phyloP scores from a whole-genome alignment of 2,888 invertebrate species.

The Lamproptera curius region DNA sequence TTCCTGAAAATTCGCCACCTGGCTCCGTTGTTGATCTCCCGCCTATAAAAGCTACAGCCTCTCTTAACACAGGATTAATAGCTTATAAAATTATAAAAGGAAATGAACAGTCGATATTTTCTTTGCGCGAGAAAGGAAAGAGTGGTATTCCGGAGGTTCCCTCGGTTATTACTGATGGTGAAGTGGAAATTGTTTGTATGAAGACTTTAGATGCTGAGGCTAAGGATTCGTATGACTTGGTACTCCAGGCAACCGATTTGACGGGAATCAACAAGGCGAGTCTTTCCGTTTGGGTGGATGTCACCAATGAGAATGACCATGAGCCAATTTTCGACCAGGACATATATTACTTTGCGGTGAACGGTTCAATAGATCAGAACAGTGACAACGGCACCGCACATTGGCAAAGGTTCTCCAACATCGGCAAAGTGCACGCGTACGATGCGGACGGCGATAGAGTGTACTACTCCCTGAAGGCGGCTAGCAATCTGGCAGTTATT shows the following conservation, averaged over 20 bases:
- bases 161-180: conserved; percentile 77
- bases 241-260: conserved; percentile 88
- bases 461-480: conserved; percentile 90
- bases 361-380: conserved; percentile 79
- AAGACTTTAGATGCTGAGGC: conserved; percentile 88
- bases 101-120: conserved; percentile 85
- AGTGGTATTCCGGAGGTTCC: conserved; percentile 65
- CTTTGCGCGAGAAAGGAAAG: conserved; percentile 80
- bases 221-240: conserved; percentile 83
- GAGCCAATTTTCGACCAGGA: conserved; percentile 89
- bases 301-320: conserved; percentile 95
- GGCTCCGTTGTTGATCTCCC: conserved; percentile 86
- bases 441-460: conserved; percentile 95
- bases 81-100: conserved; percentile 89
- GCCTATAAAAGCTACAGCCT: conserved; percentile 83
- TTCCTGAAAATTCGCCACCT: conserved; percentile 86
- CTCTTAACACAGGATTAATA: conserved; percentile 82
- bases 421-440: conserved; percentile 91
- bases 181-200: conserved; percentile 86
- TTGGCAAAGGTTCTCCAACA: conserved; percentile 88
- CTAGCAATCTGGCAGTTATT: conserved; percentile 90
- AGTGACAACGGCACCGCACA: conserved; percentile 79
- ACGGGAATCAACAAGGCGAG: conserved; percentile 89
- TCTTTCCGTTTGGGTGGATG: conserved; percentile 85
- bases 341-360: conserved; percentile 87